Percentiles rank a stretch among this genome's conserved stretches.
These are phyloP conservation scores for Solen grandis DNA, from an alignment of 1,140 invertebrate species.

Conservation along the genomic window DNA sequence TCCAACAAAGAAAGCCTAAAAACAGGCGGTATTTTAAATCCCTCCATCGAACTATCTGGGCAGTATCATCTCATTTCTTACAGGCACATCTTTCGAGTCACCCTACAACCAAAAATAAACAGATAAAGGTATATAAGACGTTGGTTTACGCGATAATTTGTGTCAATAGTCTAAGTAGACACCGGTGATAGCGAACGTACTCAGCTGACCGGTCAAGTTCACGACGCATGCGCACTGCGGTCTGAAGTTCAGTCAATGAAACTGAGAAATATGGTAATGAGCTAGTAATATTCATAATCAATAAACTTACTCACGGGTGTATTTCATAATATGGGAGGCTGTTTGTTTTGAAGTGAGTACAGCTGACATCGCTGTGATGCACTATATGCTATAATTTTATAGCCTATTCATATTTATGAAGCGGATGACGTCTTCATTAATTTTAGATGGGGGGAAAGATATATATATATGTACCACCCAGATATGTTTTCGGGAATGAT, in stretches of 20 bases:
- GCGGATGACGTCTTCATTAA: no score
- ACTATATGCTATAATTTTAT: no score
- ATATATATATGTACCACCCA: no score
- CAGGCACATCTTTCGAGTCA: conserved; percentile 13
- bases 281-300: no score
- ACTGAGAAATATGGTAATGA: no score
- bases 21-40: conserved; percentile 7
- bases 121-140: conserved; percentile 34
- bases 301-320: no score
- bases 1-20: conserved; percentile 53
- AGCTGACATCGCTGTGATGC: no score
- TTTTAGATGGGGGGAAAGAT: no score
- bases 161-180: conserved; percentile 31
- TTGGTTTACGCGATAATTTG: conserved; percentile 28
- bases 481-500: no score
- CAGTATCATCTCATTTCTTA: conserved; percentile 37
- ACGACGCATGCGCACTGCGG: conserved; percentile 50
- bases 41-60: conserved; percentile 23
- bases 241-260: conserved; percentile 23
- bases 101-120: conserved; percentile 1
- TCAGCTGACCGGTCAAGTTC: conserved; percentile 47
- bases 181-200: conserved; percentile 52
- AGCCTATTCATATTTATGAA: no score
- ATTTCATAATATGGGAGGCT: no score
- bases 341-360: no score